Base-by-base conservation (phyloP, 2,888 invertebrate genomes). In the Criorhina ranunculi region DNA sequence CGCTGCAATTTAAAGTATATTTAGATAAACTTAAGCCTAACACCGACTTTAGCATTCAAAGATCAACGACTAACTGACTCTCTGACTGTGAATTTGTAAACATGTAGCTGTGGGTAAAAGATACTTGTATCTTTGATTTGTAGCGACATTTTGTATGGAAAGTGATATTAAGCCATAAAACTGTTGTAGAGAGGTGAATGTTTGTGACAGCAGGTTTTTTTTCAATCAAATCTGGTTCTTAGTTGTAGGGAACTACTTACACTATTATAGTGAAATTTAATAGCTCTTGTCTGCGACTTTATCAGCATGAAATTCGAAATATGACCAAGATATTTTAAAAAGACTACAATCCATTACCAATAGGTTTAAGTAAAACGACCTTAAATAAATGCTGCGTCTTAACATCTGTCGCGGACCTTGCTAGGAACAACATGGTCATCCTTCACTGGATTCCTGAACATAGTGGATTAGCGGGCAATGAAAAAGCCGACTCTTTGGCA, bases 21-120 rank as follows among this genome's bases (percentile, higher is more conserved):
- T 57, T 2, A 24, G 37, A 11, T 15, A 4, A 51, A 59, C 24
- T 40, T 44, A 17, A 60, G 37, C 11, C 15, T 44, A 60, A 31
- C 15, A 37, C 29, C 44, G 33, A 31, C 44, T 60, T 31, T 15
- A 44, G 9, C 60, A 60, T 31, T 60, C 60, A 60, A 31, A 60
- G 44, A 12, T 17, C 60, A 60, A 44, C 15, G 44, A 60, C 29
- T 60, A 60, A 60, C 60, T 60, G 60, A 60, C 24, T 24, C 24
- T 24, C 2, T 24, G 24, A 24, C 44, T 60, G 17, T 33, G 44
- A 60, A 11, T 44, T 60, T 44, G 8, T 55, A 5, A 35, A n/a
- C 24, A 24, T 11, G 19, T 57, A 11, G 9, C 33, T 37, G 2
- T 11, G 9, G 37, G 15, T 37, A 12, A 17, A 35, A 8, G 7